phyloP scores from a whole-genome alignment of 2,113 vertebrate species.

The Microcebus ravelobensis region DNA sequence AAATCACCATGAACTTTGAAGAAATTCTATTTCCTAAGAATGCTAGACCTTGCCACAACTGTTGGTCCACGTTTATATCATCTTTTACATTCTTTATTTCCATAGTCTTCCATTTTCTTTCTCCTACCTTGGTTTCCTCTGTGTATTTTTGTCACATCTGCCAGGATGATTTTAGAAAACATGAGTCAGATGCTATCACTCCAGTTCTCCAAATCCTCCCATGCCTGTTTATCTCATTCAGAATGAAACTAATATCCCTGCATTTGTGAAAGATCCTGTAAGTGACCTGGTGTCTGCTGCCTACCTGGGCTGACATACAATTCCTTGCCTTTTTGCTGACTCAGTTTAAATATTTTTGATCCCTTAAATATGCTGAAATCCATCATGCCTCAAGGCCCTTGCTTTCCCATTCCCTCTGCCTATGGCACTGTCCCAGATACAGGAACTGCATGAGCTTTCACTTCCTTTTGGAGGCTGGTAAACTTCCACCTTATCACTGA shows the following conservation, averaged over 20 bases:
- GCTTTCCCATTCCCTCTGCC: neutral
- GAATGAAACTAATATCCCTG: neutral
- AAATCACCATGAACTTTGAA: neutral
- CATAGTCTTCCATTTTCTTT: neutral
- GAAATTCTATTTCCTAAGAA: neutral
- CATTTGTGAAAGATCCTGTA: neutral
- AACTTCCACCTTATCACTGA: neutral
- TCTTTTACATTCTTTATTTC: neutral
- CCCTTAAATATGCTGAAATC: neutral
- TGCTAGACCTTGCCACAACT: neutral
- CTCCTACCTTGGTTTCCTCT: neutral
- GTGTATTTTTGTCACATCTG: neutral
- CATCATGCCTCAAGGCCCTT: neutral
- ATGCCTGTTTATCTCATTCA: neutral
- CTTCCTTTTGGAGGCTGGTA: neutral
- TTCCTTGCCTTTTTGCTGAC: neutral
- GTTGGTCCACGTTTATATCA: neutral
- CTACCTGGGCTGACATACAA: neutral
- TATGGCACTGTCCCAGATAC: neutral
- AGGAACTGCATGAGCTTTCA: neutral
- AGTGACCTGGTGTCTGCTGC: neutral
- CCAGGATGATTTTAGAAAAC: neutral
- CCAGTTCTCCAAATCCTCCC: accelerated
- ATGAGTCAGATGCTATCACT: neutral
- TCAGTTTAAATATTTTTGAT: neutral